Base-by-base conservation (phyloP, 2,888 invertebrate genomes). In the Philopedon plagiatum region DNA sequence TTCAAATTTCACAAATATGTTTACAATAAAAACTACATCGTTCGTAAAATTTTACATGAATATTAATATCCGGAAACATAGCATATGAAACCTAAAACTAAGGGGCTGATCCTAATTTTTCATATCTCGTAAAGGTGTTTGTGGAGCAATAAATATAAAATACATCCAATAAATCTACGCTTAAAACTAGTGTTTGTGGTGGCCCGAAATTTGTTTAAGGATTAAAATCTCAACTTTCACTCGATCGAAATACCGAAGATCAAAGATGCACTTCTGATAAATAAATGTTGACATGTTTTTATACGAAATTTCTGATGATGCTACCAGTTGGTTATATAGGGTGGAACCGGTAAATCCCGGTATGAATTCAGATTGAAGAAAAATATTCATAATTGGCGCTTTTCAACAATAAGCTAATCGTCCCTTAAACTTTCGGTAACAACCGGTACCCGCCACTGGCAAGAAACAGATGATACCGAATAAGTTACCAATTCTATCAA, bases 171-270 rank as follows among this genome's bases (percentile, higher is more conserved):
- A 65, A 60, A 64, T 60, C 64, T 41, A 39, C 8, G 67, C 13
- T 49, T n/a, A 15, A 9, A 18, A 18, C 13, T 23, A 26, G 46
- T 49, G 23, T 71, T 71, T 71, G 71, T 44, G 71, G 71, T 65
- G 71, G 65, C 65, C 71, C 71, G 65, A 71, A 65, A 60, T 54
- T 60, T 71, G 71, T 65, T 64, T 51, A 26, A 34, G 71, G 64
- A 71, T 71, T 71, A 71, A 71, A 71, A 71, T 71, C 64, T 71
- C 65, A 65, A 41, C 60, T 71, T 71, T 65, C 71, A 46, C 32
- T 8, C 21, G 5, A n/a, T 39, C 37, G 13, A 19, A 41, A 26
- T 29, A n/a, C 49, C 7, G 23, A 49, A 51, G 44, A 67, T 67
- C 67, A 67, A 60, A 71, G 71, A 71, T 51, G 32, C 54, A 51